Percentiles rank a stretch among this genome's conserved stretches.
Evolutionary conservation across 2,888 invertebrate genomes (phyloP).

Genomic region (Cephus rjabovi): DNA sequence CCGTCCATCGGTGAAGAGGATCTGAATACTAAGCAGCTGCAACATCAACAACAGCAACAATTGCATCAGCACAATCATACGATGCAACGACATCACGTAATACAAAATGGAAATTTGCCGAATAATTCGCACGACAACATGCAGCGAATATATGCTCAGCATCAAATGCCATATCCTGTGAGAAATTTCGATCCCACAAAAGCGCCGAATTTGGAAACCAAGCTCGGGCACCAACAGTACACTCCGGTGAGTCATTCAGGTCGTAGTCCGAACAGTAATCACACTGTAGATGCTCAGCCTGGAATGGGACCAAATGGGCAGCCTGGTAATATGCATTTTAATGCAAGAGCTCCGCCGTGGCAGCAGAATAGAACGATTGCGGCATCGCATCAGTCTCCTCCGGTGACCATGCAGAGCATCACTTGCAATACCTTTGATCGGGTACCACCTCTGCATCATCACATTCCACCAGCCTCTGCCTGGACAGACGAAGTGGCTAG

Average conservation of each 20-base stretch:
- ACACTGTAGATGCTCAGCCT: slow-evolving; percentile 50
- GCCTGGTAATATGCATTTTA: slow-evolving; percentile 51
- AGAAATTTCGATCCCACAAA: slow-evolving; percentile 64
- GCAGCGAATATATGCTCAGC: slow-evolving; percentile 53
- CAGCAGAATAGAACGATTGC: slow-evolving; percentile 67
- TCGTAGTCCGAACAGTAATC: slow-evolving; percentile 51
- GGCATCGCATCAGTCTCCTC: slow-evolving; percentile 39
- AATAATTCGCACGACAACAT: slow-evolving; percentile 50
- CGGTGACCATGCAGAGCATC: slow-evolving; percentile 51
- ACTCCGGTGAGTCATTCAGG: slow-evolving; percentile 49
- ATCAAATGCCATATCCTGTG: slow-evolving; percentile 53
- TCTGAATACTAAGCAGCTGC: slow-evolving; percentile 51
- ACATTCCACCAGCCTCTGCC: slow-evolving; percentile 71
- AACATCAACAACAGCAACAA: slow-evolving; percentile 48
- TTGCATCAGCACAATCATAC: slow-evolving; percentile 54
- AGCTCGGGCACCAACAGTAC: slow-evolving; percentile 47
- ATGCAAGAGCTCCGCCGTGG: slow-evolving; percentile 72
- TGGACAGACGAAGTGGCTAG: slow-evolving; percentile 73
- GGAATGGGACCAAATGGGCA: slow-evolving; percentile 49
- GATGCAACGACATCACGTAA: slow-evolving; percentile 55
- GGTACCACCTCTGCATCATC: slow-evolving; percentile 80
- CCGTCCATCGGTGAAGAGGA: slow-evolving; percentile 47
- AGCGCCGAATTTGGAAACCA: slow-evolving; percentile 44
- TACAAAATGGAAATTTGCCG: slow-evolving; percentile 48
- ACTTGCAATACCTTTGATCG: slow-evolving; percentile 74